Conservation (phyloP, 1,140 invertebrate species). For the Orchesella cincta region DNA sequence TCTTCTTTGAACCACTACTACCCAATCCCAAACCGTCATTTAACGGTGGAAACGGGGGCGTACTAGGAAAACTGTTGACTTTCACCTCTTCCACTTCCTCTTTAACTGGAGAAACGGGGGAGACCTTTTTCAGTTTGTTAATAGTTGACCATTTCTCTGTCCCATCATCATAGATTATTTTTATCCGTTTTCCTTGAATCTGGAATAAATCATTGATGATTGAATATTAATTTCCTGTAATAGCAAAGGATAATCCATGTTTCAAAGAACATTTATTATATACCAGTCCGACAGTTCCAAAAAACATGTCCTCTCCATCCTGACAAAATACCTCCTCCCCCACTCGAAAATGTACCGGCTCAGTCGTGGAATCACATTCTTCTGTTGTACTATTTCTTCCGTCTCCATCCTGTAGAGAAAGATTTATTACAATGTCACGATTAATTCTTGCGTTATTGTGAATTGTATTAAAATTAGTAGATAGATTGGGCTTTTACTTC, state of each 20-base stretch:
- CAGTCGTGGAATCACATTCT: constrained; percentile 8
- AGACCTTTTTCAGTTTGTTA: neutral
- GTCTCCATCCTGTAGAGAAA: neutral
- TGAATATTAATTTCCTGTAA: neutral
- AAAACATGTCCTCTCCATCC: neutral
- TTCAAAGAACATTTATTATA: neutral
- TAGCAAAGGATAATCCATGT: neutral
- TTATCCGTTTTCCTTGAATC: constrained; percentile 9
- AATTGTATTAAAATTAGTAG: neutral
- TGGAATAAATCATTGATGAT: neutral
- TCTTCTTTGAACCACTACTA: neutral
- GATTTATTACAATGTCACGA: neutral
- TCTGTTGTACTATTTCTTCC: neutral
- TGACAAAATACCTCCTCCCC: constrained; percentile 13
- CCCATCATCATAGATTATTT: constrained; percentile 2
- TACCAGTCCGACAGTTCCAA: constrained; percentile 15
- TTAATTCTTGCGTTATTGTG: neutral
- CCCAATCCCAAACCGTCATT: neutral
- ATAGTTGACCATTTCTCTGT: neutral
- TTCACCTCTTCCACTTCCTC: constrained; percentile 3
- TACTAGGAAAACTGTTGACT: neutral
- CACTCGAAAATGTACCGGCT: neutral
- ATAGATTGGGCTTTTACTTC: neutral
- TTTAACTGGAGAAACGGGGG: neutral
- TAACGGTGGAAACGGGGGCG: neutral